These are phyloP conservation scores for Ascaphus truei DNA, from an alignment of 2,113 vertebrate species.

Conservation along the genomic window DNA sequence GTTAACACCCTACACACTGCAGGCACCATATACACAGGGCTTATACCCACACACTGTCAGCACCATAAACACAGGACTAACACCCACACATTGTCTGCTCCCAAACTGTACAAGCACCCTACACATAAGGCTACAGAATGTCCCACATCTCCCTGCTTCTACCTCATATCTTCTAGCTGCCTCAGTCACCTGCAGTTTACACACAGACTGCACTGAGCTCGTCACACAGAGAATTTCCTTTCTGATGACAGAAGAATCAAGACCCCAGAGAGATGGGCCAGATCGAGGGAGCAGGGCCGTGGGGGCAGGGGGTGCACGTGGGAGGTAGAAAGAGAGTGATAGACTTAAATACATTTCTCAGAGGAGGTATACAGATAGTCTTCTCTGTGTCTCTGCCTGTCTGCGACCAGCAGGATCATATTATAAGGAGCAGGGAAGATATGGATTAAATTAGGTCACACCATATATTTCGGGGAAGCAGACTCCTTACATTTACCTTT, in stretches of 20 bases:
- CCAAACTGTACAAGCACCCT: too few species aligned
- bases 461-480: not conserved
- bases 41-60: not conserved
- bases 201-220: not conserved
- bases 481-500: too few species aligned
- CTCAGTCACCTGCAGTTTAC: constrained; percentile 2
- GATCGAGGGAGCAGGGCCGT: not conserved
- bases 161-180: not conserved
- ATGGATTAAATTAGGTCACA: not conserved
- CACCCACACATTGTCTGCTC: too few species aligned
- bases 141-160: not conserved
- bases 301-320: not conserved
- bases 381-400: not conserved
- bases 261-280: constrained; percentile 2
- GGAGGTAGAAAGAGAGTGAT: not conserved
- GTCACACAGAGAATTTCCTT: not conserved
- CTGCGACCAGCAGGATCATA: not conserved
- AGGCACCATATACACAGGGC: not conserved
- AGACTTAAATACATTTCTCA: not conserved
- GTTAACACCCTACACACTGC: not conserved
- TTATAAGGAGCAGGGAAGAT: not conserved
- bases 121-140: not conserved
- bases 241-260: not conserved
- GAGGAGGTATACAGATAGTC: not conserved
- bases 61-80: not conserved